A percentile compares a stretch with the other conserved stretches of the same genome.
Conservation (phyloP, 2,113 vertebrate genomes). For the Pogona vitticeps region DNA sequence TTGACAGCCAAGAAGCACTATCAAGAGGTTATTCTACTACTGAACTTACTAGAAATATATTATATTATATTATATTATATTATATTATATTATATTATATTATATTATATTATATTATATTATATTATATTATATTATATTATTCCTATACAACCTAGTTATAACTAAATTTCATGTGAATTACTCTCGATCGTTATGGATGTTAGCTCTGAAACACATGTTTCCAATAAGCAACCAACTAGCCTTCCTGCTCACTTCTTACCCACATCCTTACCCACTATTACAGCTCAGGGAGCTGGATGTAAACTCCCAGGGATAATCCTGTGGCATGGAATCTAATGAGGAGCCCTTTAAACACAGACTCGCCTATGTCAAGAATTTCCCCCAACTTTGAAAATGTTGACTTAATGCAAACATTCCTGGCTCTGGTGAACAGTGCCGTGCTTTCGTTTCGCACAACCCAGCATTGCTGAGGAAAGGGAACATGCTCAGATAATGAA, state of each 20-base stretch:
- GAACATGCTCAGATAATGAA: slow-evolving; percentile 75
- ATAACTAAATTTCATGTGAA: slow-evolving; percentile 59
- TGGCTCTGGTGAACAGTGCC: slow-evolving; percentile 61
- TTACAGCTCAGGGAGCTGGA: neutral
- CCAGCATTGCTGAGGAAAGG: slow-evolving; percentile 53
- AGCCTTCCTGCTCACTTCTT: slow-evolving; percentile 45
- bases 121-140: slow-evolving; percentile 40
- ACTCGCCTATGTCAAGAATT: slow-evolving; percentile 29
- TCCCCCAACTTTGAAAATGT: slow-evolving; percentile 36
- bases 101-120: slow-evolving; percentile 2
- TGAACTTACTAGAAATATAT: no score
- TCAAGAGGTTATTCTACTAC: slow-evolving; percentile 32
- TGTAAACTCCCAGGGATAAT: slow-evolving; percentile 9
- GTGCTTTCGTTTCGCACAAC: slow-evolving; percentile 51
- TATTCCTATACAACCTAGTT: slow-evolving; percentile 31
- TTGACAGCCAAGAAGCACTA: slow-evolving; percentile 37
- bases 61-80: no score
- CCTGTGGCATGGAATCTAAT: slow-evolving; percentile 45
- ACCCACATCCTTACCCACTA: neutral
- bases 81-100: no score
- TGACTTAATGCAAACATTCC: slow-evolving; percentile 50
- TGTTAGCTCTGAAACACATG: slow-evolving; percentile 51
- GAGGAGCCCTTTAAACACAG: slow-evolving; percentile 28
- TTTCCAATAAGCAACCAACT: slow-evolving; percentile 17
- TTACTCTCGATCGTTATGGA: slow-evolving; percentile 33